A percentile compares a stretch with the other conserved stretches of the same genome.
Conservation (phyloP, 2,797 vertebrate species). For the Setipinna tenuifilis region DNA sequence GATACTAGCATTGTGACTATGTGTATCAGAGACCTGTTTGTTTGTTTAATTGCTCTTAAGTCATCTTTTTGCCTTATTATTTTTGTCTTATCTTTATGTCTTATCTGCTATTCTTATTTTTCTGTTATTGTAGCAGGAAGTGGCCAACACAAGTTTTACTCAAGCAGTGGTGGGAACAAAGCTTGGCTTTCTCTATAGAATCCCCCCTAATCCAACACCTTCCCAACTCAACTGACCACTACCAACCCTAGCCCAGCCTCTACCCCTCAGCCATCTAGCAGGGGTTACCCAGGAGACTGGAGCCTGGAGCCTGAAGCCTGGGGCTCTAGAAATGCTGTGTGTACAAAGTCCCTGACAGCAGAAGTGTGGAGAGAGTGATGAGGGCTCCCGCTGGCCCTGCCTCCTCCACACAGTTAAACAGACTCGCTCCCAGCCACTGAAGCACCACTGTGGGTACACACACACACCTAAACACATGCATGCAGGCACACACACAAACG, state of each 20-base stretch:
- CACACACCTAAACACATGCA: background rate
- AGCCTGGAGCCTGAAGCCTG: constrained; percentile 82
- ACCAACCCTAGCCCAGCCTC: constrained; percentile 45
- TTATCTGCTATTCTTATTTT: background rate
- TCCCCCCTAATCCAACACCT: constrained; percentile 25
- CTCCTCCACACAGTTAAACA: constrained; percentile 65
- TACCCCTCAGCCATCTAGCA: constrained; percentile 70
- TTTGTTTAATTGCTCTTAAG: too few relatives aligned
- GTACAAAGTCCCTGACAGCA: constrained; percentile 95
- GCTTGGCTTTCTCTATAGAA: constrained; percentile 48
- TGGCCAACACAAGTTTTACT: constrained; percentile 80
- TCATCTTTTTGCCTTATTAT: too few relatives aligned
- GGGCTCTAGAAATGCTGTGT: constrained; percentile 85
- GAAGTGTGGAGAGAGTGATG: constrained; percentile 99
- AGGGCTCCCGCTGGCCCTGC: constrained; percentile 81
- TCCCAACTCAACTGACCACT: constrained; percentile 23
- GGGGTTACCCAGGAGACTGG: constrained; percentile 94
- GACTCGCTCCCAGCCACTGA: constrained; percentile 35
- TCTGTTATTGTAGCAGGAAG: constrained; percentile 65
- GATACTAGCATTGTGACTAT: background rate
- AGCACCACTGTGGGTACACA: too few relatives aligned
- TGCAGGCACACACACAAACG: background rate
- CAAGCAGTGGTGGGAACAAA: constrained; percentile 83
- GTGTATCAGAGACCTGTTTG: background rate
- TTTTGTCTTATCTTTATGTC: too few relatives aligned